These are phyloP conservation scores for Bradypodion pumilum DNA, from an alignment of 2,797 vertebrate genomes.

Conservation along the genomic window DNA sequence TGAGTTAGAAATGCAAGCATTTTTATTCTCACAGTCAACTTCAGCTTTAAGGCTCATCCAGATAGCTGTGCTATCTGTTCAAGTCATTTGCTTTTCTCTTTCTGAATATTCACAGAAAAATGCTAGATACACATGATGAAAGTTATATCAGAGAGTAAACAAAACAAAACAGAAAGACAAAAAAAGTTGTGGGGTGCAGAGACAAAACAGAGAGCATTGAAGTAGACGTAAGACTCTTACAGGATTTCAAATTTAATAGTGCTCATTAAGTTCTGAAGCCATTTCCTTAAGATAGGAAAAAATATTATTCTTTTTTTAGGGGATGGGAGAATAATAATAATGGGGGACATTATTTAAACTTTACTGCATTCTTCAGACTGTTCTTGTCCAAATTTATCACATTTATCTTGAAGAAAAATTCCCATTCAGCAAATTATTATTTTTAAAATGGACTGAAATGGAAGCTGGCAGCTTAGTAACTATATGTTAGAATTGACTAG, in stretches of 20 bases:
- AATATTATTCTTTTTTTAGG: not conserved
- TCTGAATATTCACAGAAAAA: no score
- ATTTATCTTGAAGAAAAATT: not conserved
- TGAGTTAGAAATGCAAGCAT: no score
- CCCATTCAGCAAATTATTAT: slow-evolving; percentile 12
- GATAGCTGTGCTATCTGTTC: no score
- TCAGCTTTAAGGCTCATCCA: no score
- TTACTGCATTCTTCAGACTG: not conserved
- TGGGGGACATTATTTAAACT: not conserved
- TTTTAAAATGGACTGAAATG: slow-evolving; percentile 4
- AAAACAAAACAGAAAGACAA: no score
- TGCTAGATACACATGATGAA: no score
- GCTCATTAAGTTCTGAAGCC: not conserved
- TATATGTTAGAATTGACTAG: slow-evolving; percentile 11
- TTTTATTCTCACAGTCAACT: no score
- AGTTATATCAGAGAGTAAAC: no score
- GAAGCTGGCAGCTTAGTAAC: slow-evolving; percentile 14
- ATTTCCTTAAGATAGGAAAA: not conserved
- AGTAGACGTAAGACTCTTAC: no score
- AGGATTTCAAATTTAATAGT: not conserved
- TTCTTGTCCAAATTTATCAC: not conserved
- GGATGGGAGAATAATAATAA: not conserved
- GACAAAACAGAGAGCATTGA: no score
- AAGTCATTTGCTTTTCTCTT: no score
- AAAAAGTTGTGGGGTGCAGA: no score